Evolutionary conservation across 2,888 invertebrate genomes (phyloP), one percentile per base, ranked within the genome.

Genomic region (Argynnis bischoffii): DNA sequence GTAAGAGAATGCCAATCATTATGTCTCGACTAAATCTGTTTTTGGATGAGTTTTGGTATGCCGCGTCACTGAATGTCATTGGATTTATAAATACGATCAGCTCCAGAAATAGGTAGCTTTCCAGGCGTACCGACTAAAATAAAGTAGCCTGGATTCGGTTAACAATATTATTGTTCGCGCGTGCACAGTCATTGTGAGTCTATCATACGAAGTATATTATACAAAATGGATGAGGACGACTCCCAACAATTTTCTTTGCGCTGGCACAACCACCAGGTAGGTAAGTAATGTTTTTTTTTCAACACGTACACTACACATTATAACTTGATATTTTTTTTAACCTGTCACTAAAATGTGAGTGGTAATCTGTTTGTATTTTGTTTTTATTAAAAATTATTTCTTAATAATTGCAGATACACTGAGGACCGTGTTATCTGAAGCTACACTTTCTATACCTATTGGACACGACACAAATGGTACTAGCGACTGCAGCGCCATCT

Each of bases 211-310:
- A 41, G 35, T 41, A 41, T 41, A 41, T 41, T 67, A 53, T 68
- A 69, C 73, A 83, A 78, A 79, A 93, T 93, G 92, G 93, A 91
- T 85, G 94, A 94, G 83, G 95, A 94, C 82, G 93, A 94, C 76
- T 89, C 94, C 78, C 96, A 96, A 88, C 96, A 97, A 87, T 97
- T 97, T 90, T 97, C 96, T 87, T 94, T 97, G 81, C 94, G 96
- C 86, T 97, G 97, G 97, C 97, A 97, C 90, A 97, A 96, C 89
- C 96, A 95, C 88, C 95, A 95, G 94, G 95, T 95, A 93, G 94
- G 93, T 89, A 84, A 91, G 92, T 92, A 90, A 78, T 85, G 81
- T 81, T 81, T 84, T 80, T 84, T 80, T 78, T 80, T 77, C 76
- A 77, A 87, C 85, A 85, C 84, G 47, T 47, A 70, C 68, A 63